Evolutionary conservation across 2,113 vertebrate genomes (phyloP).

Genomic region (Physeter macrocephalus): DNA sequence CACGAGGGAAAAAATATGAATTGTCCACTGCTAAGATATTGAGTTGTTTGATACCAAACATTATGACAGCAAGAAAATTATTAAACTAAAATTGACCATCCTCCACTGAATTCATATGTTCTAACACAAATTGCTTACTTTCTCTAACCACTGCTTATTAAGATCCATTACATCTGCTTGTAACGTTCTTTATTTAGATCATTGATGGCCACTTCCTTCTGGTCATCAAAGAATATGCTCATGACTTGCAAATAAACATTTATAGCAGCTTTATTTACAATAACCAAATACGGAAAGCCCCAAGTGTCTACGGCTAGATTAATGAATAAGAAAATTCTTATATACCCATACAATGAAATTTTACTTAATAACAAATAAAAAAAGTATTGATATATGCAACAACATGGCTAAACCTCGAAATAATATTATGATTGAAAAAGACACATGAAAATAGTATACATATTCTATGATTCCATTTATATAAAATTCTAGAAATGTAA

Average conservation of each 20-base stretch:
- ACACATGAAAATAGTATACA: not conserved
- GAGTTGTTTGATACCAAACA: not conserved
- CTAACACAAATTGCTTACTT: not conserved
- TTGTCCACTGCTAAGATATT: not conserved
- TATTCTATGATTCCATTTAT: not conserved
- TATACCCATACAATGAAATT: not conserved
- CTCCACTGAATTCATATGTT: not conserved
- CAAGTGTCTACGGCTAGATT: not conserved
- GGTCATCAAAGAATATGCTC: not conserved
- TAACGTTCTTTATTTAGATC: not conserved
- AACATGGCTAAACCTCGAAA: not conserved
- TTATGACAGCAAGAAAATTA: not conserved
- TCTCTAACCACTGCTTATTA: not conserved
- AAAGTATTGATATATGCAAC: not conserved
- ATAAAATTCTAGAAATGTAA: not conserved
- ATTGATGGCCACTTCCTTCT: not conserved
- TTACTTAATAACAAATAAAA: not conserved
- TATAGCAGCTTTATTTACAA: not conserved
- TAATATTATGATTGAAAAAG: not conserved
- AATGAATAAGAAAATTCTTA: not conserved
- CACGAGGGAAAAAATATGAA: not conserved
- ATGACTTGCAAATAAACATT: not conserved
- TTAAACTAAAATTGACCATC: not conserved
- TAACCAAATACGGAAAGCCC: not conserved
- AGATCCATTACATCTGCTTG: not conserved